Evolutionary conservation across 2,113 vertebrate species (phyloP).

Genomic region (Hypomesus transpacificus): DNA sequence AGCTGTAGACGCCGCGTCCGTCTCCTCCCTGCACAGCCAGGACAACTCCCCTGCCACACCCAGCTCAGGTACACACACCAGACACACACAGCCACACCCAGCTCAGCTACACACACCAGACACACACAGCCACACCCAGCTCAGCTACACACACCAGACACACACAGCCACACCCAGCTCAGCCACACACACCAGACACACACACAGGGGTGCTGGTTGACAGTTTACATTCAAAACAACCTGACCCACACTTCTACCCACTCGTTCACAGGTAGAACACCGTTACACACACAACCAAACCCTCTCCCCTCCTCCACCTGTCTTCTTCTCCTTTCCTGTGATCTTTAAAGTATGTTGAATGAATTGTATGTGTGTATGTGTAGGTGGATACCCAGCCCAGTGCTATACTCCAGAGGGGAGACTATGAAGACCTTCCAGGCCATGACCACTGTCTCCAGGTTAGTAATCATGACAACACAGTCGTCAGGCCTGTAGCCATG

Average conservation of each 20-base stretch:
- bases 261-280: background rate
- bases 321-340: background rate
- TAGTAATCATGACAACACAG: slow-evolving; percentile 23
- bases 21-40: slow-evolving; percentile 40
- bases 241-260: background rate
- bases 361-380: background rate
- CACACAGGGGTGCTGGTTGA: slow-evolving; percentile 11
- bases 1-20: slow-evolving; percentile 22
- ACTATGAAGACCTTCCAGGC: slow-evolving; percentile 31
- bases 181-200: background rate
- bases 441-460: slow-evolving; percentile 20
- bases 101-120: background rate
- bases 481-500: slow-evolving; percentile 27
- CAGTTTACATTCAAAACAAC: background rate
- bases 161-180: background rate
- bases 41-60: slow-evolving; percentile 40
- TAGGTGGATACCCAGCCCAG: slow-evolving; percentile 41
- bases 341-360: background rate
- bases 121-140: background rate
- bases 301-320: background rate
- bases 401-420: slow-evolving; percentile 48
- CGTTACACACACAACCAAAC: background rate
- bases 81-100: background rate
- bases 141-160: background rate
- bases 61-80: slow-evolving; percentile 40